Conservation (phyloP, 2,888 invertebrate genomes). For the Catotricha subobsoleta region DNA sequence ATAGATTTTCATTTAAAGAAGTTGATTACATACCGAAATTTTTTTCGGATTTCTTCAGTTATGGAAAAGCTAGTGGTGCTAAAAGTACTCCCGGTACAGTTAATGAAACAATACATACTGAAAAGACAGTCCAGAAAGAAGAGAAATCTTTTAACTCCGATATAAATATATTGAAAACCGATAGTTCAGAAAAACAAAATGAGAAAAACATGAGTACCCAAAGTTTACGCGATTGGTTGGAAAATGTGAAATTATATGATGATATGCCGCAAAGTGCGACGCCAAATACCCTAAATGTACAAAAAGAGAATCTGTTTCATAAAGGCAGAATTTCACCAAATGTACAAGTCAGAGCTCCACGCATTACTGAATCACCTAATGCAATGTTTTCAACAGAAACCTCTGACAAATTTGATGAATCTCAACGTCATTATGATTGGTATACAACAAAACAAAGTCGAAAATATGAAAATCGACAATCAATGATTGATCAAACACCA, state of each 20-base stretch:
- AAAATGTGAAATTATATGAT: no score
- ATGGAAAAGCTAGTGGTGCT: no score
- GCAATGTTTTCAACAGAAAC: background rate
- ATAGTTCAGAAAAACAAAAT: no score
- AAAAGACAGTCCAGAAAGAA: no score
- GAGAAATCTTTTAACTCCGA: no score
- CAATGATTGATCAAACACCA: constrained; percentile 26
- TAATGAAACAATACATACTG: no score
- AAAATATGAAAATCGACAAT: constrained; percentile 22
- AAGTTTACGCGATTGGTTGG: background rate
- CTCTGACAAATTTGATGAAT: background rate
- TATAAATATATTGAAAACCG: no score
- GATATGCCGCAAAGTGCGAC: no score
- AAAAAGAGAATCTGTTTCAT: no score
- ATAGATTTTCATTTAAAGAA: constrained; percentile 25
- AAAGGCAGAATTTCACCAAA: constrained; percentile 2
- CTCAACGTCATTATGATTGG: constrained; percentile 6
- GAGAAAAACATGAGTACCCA: background rate
- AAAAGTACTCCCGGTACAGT: no score
- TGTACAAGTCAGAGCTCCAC: constrained; percentile 1
- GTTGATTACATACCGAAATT: constrained; percentile 27
- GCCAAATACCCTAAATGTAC: no score
- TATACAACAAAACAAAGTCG: constrained; percentile 13
- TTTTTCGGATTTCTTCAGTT: constrained; percentile 17
- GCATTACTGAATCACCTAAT: background rate